Evolutionary conservation across 64 coral and sea anemone genomes (phyloP).

Genomic region (Exaiptasia diaphana): DNA sequence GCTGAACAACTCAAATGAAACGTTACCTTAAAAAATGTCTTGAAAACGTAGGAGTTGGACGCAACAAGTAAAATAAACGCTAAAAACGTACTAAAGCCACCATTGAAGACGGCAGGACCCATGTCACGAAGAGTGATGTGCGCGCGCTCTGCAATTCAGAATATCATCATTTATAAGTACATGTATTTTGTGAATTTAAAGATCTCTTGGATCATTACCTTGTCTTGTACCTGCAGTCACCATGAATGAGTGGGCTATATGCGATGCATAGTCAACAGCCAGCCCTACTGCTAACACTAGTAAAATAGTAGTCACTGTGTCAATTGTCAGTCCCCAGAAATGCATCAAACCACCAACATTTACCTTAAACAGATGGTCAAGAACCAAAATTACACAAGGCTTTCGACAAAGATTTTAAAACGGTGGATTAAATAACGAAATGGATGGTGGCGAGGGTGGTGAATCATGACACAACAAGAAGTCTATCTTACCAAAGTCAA

Average conservation of each 20-base stretch:
- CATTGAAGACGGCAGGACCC: conserved; percentile 92
- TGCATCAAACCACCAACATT: conserved; percentile 71
- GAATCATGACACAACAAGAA: too few species aligned
- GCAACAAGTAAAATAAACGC: conserved; percentile 71
- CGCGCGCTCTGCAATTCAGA: conserved; percentile 47
- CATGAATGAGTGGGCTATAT: conserved; percentile 92
- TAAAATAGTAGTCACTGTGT: conserved; percentile 71
- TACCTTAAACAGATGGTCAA: conserved; percentile 47
- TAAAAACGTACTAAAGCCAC: conserved; percentile 92
- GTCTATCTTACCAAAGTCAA: conserved; percentile 72
- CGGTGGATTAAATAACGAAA: too few species aligned
- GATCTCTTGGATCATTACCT: too few species aligned
- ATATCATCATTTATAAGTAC: background rate
- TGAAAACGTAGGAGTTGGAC: conserved; percentile 88
- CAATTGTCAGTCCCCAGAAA: conserved; percentile 90
- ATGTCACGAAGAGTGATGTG: conserved; percentile 69
- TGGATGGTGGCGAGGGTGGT: too few species aligned
- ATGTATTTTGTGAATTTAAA: too few species aligned
- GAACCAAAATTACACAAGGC: background rate
- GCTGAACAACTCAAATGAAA: too few species aligned
- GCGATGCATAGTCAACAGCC: conserved; percentile 92
- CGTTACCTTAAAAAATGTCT: conserved; percentile 80
- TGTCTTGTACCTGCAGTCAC: conserved; percentile 65
- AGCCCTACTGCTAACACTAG: conserved; percentile 87
- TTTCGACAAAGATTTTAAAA: too few species aligned